Evolutionary conservation across 2,797 vertebrate species (phyloP), one percentile per base, ranked within the genome.

Genomic region (Vultur gryphus): DNA sequence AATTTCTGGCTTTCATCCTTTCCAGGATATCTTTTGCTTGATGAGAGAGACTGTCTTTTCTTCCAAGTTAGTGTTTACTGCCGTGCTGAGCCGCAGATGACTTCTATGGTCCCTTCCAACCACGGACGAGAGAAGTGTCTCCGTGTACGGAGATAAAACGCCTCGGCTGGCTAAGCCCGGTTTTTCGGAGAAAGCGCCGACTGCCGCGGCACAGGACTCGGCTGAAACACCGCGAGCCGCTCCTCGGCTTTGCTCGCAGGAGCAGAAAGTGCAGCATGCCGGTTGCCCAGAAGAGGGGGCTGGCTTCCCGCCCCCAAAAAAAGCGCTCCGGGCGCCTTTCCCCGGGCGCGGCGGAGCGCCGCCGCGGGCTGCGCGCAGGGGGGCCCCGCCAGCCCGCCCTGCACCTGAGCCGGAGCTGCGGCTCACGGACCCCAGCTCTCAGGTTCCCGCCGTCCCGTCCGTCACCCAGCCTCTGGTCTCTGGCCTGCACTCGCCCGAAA

Each of bases 281-380:
- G 48, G 13, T 28, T 80, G 91, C 31, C 95, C 96, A 86, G 95
- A n/a, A 95, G 93, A 86, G 69, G 94, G 93, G 66, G 94, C 84
- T 51, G 51, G 31, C 54, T 86, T 16, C 76, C 73, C 69, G 31
- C 14, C 49, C n/a, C 41, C 6, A 28, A 35, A 10, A 13, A 16
- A 18, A 5, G 10, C 35, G 10, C 35, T 35, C 2, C 37, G 12
- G n/a, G 0, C 9, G 16, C 33, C 25, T 7, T 9, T 14, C 13
- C 59, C 19, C 15, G 43, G 41, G 33, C 6, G 28, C 18, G 29
- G 39, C 31, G 67, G 43, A 5, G 70, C 31, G 35, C 37, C 37
- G 37, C 37, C 37, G 37, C 37, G 37, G 37, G 37, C 37, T 8
- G n/a, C 9, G 37, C 16, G 12, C 29, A 7, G 24, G 12, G 13